These are phyloP conservation scores for Ceuthmochares aereus DNA, from an alignment of 2,113 vertebrate species.

Conservation along the genomic window DNA sequence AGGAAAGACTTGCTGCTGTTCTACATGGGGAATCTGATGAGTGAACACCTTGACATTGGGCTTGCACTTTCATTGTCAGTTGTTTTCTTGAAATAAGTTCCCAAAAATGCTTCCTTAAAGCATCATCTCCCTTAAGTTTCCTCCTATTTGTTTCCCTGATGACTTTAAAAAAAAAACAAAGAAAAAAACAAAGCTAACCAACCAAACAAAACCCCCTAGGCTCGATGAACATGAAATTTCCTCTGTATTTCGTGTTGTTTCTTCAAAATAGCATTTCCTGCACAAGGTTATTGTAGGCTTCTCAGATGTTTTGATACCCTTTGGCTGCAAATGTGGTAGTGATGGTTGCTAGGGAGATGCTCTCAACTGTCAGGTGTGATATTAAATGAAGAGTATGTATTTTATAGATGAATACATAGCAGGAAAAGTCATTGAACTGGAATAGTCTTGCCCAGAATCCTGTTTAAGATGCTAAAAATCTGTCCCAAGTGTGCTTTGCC, in stretches of 20 bases:
- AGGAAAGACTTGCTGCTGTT: background rate
- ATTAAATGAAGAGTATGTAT: background rate
- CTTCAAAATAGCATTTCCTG: background rate
- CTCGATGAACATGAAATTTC: background rate
- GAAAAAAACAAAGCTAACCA: background rate
- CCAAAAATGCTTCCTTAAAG: background rate
- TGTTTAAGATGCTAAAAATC: background rate
- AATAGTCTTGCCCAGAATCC: background rate
- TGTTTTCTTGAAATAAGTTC: background rate
- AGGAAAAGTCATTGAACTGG: background rate
- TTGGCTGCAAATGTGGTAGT: background rate
- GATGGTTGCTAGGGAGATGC: constrained; percentile 19
- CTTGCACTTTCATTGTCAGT: background rate
- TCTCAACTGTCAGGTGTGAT: background rate
- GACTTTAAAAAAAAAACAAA: background rate
- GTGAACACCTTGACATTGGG: background rate
- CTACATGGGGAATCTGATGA: background rate
- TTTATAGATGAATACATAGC: background rate
- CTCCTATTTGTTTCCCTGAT: background rate
- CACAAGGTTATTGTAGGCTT: background rate
- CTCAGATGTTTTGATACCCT: background rate
- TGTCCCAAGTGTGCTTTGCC: background rate
- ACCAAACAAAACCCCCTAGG: background rate
- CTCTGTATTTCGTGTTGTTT: background rate
- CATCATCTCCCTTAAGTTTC: background rate